Base-by-base conservation (phyloP, 1,140 invertebrate species). In the Megathymus violae region DNA sequence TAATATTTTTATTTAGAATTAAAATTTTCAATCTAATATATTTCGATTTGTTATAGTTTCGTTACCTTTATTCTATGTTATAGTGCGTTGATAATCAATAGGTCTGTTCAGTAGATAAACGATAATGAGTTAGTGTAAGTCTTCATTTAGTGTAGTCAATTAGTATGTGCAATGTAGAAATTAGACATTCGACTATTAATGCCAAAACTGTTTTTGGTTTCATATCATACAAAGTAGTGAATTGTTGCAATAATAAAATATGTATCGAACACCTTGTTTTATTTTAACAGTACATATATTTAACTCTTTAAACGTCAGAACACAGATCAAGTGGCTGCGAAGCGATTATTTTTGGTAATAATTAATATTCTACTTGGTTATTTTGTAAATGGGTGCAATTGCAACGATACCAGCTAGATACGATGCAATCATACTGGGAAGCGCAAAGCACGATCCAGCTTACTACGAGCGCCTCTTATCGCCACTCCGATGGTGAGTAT, bases 221-320 rank as follows among this genome's bases (percentile, higher is more conserved):
- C 70, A 74, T 83, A 78, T 85, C 70, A 85, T 89, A 87, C 81
- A 85, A 81, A 89, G 77, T 89, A 89, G 83, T 82, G 79, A 89
- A 89, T 86, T 88, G 80, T 88, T 88, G 72, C 67, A 79, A 85
- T 87, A 80, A 85, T 82, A 83, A 67, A 80, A 82, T 78, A 69
- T 75, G 74, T 65, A 74, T 67, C 59, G 67, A 64, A 10, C 15
- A 25, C 19, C 0, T 65, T 62, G 43, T 64, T 69, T 71, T 40
- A 38, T 38, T 10, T n/a, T 36, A 10, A 19, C n/a, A n/a, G n/a
- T n/a, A n/a, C n/a, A n/a, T n/a, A n/a, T n/a, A n/a, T n/a, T n/a
- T n/a, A n/a, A n/a, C n/a, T n/a, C n/a, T n/a, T n/a, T n/a, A n/a
- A n/a, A n/a, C n/a, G n/a, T n/a, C n/a, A n/a, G n/a, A n/a, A n/a